Evolutionary conservation across 2,888 invertebrate genomes (phyloP).

Genomic region (Philhelius pedissequus): DNA sequence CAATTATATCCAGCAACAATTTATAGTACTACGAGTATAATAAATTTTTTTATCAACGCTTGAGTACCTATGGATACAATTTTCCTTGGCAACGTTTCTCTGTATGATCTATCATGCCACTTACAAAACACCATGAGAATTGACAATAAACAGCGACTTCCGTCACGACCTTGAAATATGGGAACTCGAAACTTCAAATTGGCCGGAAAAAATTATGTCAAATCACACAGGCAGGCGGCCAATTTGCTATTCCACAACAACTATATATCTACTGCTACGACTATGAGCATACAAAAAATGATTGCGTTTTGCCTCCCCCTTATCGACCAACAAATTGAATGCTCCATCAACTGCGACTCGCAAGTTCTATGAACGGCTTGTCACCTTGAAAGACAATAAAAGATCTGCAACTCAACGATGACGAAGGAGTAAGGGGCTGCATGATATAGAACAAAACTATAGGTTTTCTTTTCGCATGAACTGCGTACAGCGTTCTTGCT

Average conservation of each 20-base stretch:
- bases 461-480: slow-evolving; percentile 31
- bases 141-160: slow-evolving; percentile 37
- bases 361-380: slow-evolving; percentile 10
- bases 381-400: slow-evolving; percentile 64
- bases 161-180: slow-evolving; percentile 61
- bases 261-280: not conserved
- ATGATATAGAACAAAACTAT: slow-evolving; percentile 1
- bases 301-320: slow-evolving; percentile 11
- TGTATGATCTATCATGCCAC: slow-evolving; percentile 6
- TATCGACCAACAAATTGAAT: not conserved
- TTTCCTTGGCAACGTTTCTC: not conserved
- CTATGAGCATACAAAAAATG: not conserved
- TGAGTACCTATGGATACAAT: not conserved
- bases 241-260: slow-evolving; percentile 56
- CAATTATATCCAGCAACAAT: not conserved
- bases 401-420: slow-evolving; percentile 5
- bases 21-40: not conserved
- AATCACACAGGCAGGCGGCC: slow-evolving; percentile 46
- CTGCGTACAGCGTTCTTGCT: not conserved
- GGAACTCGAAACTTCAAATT: slow-evolving; percentile 53
- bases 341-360: slow-evolving; percentile 45
- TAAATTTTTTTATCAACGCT: not conserved
- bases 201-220: slow-evolving; percentile 62
- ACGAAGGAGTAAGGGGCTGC: not conserved
- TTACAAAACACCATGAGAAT: slow-evolving; percentile 33